These are phyloP conservation scores for Acanthosepion lycidas DNA, from an alignment of 2,888 invertebrate genomes.

Conservation along the genomic window DNA sequence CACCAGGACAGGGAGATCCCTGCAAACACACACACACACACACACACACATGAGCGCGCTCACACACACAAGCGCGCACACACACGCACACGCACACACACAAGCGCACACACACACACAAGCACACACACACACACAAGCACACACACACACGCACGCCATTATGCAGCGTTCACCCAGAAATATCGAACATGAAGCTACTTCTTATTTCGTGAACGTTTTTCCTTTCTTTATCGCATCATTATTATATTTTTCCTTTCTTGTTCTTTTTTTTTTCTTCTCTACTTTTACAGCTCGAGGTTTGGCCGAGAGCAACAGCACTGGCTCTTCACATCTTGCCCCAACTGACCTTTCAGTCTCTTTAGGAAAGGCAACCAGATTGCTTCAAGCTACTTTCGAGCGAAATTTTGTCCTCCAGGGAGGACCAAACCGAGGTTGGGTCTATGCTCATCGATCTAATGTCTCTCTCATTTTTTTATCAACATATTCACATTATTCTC, in stretches of 20 bases:
- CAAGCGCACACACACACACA: too few relatives aligned
- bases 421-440: not conserved
- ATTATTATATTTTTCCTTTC: not conserved
- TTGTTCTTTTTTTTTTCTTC: not conserved
- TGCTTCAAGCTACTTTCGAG: not conserved
- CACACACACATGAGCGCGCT: too few relatives aligned
- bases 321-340: conserved; percentile 33
- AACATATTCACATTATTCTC: not conserved
- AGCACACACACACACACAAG: too few relatives aligned
- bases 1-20: too few relatives aligned
- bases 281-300: not conserved
- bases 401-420: not conserved
- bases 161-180: not conserved
- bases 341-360: conserved; percentile 33
- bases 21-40: too few relatives aligned
- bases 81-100: not conserved
- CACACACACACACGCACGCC: not conserved
- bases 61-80: not conserved
- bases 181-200: not conserved
- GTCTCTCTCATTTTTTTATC: not conserved
- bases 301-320: conserved; percentile 6
- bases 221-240: not conserved
- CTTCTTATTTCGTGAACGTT: not conserved
- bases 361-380: conserved; percentile 13
- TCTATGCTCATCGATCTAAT: not conserved